A percentile compares a stretch with the other conserved stretches of the same genome.
These are phyloP conservation scores for Bombyx mandarina DNA, from an alignment of 1,140 invertebrate genomes.

Conservation along the genomic window DNA sequence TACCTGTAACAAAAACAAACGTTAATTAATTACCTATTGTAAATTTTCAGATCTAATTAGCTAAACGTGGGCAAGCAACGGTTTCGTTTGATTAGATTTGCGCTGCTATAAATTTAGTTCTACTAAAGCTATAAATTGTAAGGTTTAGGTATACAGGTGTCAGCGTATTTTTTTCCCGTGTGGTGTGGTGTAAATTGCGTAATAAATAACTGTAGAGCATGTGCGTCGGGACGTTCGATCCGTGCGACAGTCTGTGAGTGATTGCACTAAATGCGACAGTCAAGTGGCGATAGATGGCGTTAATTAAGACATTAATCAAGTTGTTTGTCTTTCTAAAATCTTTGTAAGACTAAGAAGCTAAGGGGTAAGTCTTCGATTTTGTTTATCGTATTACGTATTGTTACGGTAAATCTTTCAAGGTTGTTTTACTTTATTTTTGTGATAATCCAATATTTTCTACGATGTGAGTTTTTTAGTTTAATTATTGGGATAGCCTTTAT, in stretches of 20 bases:
- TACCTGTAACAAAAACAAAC: constrained; percentile 26
- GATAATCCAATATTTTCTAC: too few relatives aligned
- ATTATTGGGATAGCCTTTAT: too few relatives aligned
- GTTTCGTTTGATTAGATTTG: neutral
- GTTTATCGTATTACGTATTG: too few relatives aligned
- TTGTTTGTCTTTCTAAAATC: neutral
- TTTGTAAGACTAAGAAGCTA: too few relatives aligned
- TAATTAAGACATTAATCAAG: constrained; percentile 59
- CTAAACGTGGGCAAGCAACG: too few relatives aligned
- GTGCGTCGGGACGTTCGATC: constrained; percentile 35
- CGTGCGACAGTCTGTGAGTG: constrained; percentile 34
- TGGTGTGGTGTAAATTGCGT: constrained; percentile 40
- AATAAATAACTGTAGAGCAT: constrained; percentile 54
- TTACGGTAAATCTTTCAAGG: too few relatives aligned
- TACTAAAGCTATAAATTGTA: constrained; percentile 37
- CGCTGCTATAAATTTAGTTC: constrained; percentile 24
- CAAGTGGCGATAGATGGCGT: constrained; percentile 50
- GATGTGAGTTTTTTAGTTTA: neutral
- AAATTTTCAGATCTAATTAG: too few relatives aligned
- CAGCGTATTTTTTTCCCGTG: constrained; percentile 23
- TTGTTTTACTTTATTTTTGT: too few relatives aligned
- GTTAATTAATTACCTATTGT: constrained; percentile 5
- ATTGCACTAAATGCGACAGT: constrained; percentile 45
- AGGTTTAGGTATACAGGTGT: constrained; percentile 27
- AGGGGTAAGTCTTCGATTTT: too few relatives aligned